Evolutionary conservation across 1,140 invertebrate species (phyloP).

Genomic region (Polypedilum pembai): DNA sequence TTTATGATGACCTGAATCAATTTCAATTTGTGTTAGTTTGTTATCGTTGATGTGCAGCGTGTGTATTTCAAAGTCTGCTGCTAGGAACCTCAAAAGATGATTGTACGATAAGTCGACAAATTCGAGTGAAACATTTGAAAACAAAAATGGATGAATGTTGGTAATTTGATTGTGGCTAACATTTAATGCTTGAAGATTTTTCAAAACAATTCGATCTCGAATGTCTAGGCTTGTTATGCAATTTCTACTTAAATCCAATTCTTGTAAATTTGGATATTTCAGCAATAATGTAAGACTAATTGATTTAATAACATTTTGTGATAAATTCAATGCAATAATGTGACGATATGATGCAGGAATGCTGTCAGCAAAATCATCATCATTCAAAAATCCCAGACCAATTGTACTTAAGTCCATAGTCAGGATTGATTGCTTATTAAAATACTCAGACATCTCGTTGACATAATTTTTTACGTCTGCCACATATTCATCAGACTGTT

Average conservation of each 20-base stretch:
- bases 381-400: neutral
- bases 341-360: neutral
- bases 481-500: constrained; percentile 6
- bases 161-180: neutral
- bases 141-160: constrained; percentile 9
- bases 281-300: neutral
- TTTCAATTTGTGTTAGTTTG: constrained; percentile 7
- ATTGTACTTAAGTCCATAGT: neutral
- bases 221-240: neutral
- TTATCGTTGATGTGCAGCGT: neutral
- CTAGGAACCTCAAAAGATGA: neutral
- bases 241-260: constrained; percentile 19
- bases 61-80: constrained; percentile 21
- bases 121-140: neutral
- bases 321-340: neutral
- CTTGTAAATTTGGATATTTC: neutral
- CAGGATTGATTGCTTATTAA: neutral
- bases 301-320: neutral
- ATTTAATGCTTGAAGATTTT: neutral
- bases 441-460: neutral
- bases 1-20: constrained; percentile 1
- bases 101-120: neutral
- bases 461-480: neutral
- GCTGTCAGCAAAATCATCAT: neutral
- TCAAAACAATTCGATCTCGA: neutral